phyloP scores from a whole-genome alignment of 2,797 vertebrate species.

The Paedocypris micromegethes region DNA sequence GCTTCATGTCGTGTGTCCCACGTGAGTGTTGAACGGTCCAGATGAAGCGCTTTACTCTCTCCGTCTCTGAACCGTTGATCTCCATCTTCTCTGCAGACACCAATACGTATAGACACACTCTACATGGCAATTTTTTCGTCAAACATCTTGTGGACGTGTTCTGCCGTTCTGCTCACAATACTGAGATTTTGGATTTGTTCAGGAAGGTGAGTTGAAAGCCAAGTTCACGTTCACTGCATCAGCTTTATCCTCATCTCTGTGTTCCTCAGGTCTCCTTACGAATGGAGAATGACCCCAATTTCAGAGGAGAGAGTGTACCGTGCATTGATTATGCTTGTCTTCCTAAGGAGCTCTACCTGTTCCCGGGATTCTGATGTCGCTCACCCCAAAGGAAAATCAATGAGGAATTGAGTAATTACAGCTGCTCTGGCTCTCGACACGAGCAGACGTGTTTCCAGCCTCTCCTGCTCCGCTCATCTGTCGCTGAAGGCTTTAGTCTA shows the following conservation, averaged over 20 bases:
- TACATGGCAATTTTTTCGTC: neutral
- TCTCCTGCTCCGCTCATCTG: too few relatives aligned
- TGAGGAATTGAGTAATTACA: too few relatives aligned
- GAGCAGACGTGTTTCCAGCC: too few relatives aligned
- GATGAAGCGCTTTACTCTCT: too few relatives aligned
- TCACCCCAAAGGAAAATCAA: too few relatives aligned
- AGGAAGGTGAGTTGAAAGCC: neutral
- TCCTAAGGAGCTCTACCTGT: neutral
- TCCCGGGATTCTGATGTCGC: slow-evolving; percentile 1
- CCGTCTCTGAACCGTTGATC: too few relatives aligned
- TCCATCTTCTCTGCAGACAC: neutral
- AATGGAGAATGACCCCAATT: neutral
- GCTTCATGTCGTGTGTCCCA: too few relatives aligned
- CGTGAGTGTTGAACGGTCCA: too few relatives aligned
- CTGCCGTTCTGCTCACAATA: neutral
- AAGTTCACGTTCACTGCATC: neutral
- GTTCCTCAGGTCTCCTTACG: neutral
- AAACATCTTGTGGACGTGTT: neutral
- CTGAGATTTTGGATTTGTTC: slow-evolving; percentile 3
- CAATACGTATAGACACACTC: fast-evolving
- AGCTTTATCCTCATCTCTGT: too few relatives aligned
- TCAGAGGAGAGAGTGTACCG: neutral
- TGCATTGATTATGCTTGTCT: neutral
- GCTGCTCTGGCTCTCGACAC: too few relatives aligned
- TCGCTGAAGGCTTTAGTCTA: too few relatives aligned